phyloP scores from a whole-genome alignment of 1,140 invertebrate species.

The Drosophila tsacasi region DNA sequence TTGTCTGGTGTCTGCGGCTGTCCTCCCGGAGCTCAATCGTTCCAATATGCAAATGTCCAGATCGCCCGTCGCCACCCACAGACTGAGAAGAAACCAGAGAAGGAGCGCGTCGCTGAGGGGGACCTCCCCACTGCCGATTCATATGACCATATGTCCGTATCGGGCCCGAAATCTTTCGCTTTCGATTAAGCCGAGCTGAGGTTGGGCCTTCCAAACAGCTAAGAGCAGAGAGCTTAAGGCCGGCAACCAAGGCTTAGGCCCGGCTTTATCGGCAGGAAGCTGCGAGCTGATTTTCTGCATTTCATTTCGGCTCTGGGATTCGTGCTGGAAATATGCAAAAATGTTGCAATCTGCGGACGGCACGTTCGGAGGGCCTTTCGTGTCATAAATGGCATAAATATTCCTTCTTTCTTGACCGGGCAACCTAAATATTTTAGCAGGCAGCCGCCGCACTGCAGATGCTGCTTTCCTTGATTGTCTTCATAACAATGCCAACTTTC shows the following conservation, averaged over 20 bases:
- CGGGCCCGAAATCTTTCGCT: constrained; percentile 69
- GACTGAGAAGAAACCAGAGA: constrained; percentile 23
- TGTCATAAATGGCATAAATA: constrained; percentile 84
- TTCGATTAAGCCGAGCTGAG: constrained; percentile 54
- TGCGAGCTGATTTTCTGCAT: constrained; percentile 66
- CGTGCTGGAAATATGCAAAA: constrained; percentile 82
- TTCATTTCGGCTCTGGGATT: constrained; percentile 56
- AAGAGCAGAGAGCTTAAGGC: neutral
- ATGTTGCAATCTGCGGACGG: constrained; percentile 63
- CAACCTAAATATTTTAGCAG: constrained; percentile 73
- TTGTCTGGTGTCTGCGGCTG: constrained; percentile 41
- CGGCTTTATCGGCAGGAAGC: constrained; percentile 63
- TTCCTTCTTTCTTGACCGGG: constrained; percentile 79
- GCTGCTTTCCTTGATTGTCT: constrained; percentile 22
- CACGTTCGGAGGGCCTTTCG: constrained; percentile 81
- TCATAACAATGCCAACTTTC: constrained; percentile 76
- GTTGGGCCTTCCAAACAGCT: constrained; percentile 30
- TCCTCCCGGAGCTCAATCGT: constrained; percentile 57
- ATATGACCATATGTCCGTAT: constrained; percentile 76
- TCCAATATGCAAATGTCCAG: constrained; percentile 74
- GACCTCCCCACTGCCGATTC: constrained; percentile 39
- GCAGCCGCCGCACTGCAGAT: constrained; percentile 11
- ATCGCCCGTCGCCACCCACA: constrained; percentile 76
- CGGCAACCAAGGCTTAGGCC: constrained; percentile 44
- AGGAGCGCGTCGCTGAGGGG: constrained; percentile 5